Evolutionary conservation across 2,888 invertebrate genomes (phyloP), one percentile per base, ranked within the genome.

Genomic region (Hermaeophaga mercurialis): DNA sequence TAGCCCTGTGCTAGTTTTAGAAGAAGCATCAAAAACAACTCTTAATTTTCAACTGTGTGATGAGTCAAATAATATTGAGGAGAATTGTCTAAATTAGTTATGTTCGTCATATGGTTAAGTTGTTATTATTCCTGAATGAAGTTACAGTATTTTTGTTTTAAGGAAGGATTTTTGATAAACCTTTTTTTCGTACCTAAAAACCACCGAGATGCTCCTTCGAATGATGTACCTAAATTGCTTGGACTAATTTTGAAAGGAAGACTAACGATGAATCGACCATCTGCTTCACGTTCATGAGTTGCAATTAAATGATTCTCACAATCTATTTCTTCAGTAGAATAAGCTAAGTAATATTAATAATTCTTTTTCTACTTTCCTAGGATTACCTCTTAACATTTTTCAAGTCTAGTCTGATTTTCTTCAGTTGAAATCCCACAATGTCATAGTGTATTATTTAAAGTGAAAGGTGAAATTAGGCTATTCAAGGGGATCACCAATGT

Each of bases 91-190:
- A 11, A 14, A 15, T 24, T 24, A 26, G 19, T 11, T 15, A 46
- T 33, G 31, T 52, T 28, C 8, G 39, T 41, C 62, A 62, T 59
- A 19, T 62, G 59, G 4, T 38, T 44, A 7, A 60, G 24, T 19
- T n/a, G n/a, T 14, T 15, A 9, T 26, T 62, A 62, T 58, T 62
- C 62, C 1, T 26, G 8, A 41, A 62, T 60, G 39, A 59, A 59
- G 1, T 49, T 43, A 14, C 11, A 17, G 34, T 62, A 62, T 9
- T 58, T 33, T 3, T 26, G 22, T 58, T 57, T 54, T 28, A 62
- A 44, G 11, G 36, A 12, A 4, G 14, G 6, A 48, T 60, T 33
- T 54, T 48, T 50, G 6, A 18, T 15, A 12, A 60, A 55, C 44
- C 45, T 56, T 26, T 24, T 56, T 31, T 62, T 59, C 11, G 57